phyloP scores from a whole-genome alignment of 2,113 vertebrate species.

The human (Homo sapiens) region GRCh38 chr1:91695001-91695500 shows the following conservation, averaged over 20 bases:
- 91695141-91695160: slow-evolving; percentile 11
- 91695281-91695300: not conserved
- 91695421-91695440: not conserved
- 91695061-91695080: not conserved
- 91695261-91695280: not conserved
- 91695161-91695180: not conserved
- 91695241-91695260: not conserved
- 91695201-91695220: not conserved
- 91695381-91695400: not conserved
- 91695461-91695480: not conserved
- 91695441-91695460: not conserved
- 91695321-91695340: not conserved
- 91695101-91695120: not conserved
- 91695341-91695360: not conserved
- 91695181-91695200: not conserved
- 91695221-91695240: not conserved
- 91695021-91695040: not conserved
- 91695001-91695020: not conserved
- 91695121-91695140: slow-evolving; percentile 36
- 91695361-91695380: not conserved
- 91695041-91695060: not conserved
- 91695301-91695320: not conserved
- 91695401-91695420: slow-evolving; percentile 17
- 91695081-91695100: slow-evolving; percentile 24
- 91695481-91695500: not conserved